Conservation (phyloP, 2,797 vertebrate species). For the Sebastolobus altivelis region DNA sequence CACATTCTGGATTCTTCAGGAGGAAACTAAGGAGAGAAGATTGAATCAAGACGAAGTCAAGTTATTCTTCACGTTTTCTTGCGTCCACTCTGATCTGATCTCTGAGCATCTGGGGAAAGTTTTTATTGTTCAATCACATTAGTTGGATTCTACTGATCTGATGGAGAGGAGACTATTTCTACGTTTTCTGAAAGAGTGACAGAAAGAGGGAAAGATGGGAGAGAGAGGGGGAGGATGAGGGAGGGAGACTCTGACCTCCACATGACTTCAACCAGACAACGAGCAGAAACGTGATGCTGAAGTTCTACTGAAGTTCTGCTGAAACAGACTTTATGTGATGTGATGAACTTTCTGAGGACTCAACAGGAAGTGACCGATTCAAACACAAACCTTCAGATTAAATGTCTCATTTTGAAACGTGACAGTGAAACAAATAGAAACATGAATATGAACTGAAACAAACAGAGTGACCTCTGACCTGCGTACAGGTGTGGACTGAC, state of each 20-base stretch:
- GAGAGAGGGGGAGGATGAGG: conserved; percentile 44
- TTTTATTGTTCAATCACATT: background rate
- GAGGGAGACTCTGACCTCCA: conserved; percentile 30
- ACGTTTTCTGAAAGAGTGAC: conserved; percentile 11
- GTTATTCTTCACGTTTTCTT: background rate
- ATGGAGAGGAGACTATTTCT: conserved; percentile 13
- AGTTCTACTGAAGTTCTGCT: background rate
- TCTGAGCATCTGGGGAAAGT: background rate
- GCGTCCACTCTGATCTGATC: background rate
- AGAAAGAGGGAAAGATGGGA: conserved; percentile 17
- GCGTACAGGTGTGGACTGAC: conserved; percentile 14
- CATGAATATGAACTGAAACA: background rate
- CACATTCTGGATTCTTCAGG: conserved; percentile 63
- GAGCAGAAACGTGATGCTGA: background rate
- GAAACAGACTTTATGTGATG: background rate
- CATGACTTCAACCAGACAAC: conserved; percentile 8
- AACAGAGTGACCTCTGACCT: conserved; percentile 20
- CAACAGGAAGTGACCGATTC: conserved; percentile 6
- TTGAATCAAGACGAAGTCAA: background rate
- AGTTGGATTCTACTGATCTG: background rate
- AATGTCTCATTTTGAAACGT: background rate
- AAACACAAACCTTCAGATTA: conserved; percentile 8
- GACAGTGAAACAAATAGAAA: too few species aligned
- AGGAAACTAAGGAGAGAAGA: background rate
- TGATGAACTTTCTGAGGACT: conserved; percentile 1